phyloP scores from a whole-genome alignment of 2,888 invertebrate genomes.

The Thecophora atra region DNA sequence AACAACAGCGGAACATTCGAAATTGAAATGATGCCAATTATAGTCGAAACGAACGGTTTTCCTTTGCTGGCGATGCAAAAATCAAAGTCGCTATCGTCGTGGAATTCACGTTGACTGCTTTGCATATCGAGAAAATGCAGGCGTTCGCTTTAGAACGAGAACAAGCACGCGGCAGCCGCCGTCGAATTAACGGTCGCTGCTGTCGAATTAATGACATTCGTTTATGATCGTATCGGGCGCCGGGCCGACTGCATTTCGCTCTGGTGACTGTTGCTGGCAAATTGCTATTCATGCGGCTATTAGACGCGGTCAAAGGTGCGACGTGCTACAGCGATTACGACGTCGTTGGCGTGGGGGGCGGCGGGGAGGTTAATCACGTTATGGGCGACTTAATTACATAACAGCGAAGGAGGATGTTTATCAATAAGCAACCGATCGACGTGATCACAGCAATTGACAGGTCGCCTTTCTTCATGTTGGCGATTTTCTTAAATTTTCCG shows the following conservation, averaged over 20 bases:
- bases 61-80: background rate
- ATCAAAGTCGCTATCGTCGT: constrained; percentile 18
- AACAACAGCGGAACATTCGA: constrained; percentile 43
- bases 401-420: no score
- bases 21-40: constrained; percentile 57
- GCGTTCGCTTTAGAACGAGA: constrained; percentile 27
- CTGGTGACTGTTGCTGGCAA: constrained; percentile 45
- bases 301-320: constrained; percentile 48
- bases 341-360: no score
- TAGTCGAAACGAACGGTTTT: constrained; percentile 52
- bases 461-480: no score
- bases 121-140: constrained; percentile 21
- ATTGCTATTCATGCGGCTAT: constrained; percentile 37
- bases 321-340: no score
- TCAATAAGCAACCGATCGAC: no score
- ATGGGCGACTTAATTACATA: no score
- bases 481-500: no score
- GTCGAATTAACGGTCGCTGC: constrained; percentile 41
- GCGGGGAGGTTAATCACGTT: no score
- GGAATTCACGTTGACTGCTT: background rate
- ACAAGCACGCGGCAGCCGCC: constrained; percentile 19
- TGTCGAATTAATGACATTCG: constrained; percentile 62
- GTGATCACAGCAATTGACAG: no score
- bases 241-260: constrained; percentile 32
- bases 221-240: constrained; percentile 43